Conservation (phyloP, 2,888 invertebrate genomes). For the Drosophila nr. medialis region DNA sequence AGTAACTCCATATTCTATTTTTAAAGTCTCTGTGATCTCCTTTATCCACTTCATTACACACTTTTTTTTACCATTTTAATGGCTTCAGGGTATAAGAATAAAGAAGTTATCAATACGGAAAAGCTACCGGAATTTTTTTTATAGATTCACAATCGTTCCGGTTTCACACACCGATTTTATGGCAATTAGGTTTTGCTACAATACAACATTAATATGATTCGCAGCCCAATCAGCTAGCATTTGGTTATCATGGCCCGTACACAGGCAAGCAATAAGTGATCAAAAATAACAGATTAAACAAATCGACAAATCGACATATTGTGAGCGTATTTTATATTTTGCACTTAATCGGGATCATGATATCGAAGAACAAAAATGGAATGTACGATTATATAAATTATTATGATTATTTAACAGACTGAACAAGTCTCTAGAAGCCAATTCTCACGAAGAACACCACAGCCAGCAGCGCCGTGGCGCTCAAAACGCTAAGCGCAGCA, state of each 20-base stretch:
- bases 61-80: neutral
- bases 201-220: constrained; percentile 20
- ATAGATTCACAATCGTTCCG: neutral
- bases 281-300: constrained; percentile 40
- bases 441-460: constrained; percentile 49
- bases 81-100: no score
- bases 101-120: neutral
- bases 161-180: constrained; percentile 24
- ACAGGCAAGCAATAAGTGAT: constrained; percentile 33
- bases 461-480: constrained; percentile 48
- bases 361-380: constrained; percentile 14
- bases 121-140: no score
- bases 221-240: constrained; percentile 26
- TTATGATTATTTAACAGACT: constrained; percentile 20
- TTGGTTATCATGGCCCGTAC: neutral
- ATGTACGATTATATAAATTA: constrained; percentile 55
- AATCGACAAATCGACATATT: neutral
- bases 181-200: constrained; percentile 34
- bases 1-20: neutral
- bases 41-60: neutral
- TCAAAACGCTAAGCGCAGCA: constrained; percentile 52
- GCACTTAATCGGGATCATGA: constrained; percentile 29
- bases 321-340: constrained; percentile 39
- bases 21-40: neutral
- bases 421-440: constrained; percentile 40